Conservation (phyloP, 1,140 invertebrate genomes). For the Cyclina sinensis region DNA sequence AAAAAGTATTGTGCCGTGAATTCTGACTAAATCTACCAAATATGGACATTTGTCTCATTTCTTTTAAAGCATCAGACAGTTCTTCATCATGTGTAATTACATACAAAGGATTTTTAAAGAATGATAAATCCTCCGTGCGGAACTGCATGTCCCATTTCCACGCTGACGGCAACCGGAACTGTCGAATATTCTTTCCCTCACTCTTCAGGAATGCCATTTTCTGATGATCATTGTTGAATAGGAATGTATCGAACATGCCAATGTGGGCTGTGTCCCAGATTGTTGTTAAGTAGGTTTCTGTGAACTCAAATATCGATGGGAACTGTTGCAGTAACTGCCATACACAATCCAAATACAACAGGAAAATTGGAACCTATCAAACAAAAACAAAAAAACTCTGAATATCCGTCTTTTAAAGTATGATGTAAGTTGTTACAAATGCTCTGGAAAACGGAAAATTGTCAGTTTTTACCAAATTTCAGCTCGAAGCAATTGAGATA, state of each 20-base stretch:
- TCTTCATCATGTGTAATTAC: conserved; percentile 70
- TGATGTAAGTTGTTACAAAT: no score
- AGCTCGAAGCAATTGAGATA: no score
- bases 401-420: no score
- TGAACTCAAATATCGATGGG: conserved; percentile 95
- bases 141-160: conserved; percentile 85
- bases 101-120: conserved; percentile 86
- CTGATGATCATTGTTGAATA: conserved; percentile 91
- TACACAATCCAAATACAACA: conserved; percentile 96
- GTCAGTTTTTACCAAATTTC: no score
- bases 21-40: conserved; percentile 34
- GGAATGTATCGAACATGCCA: conserved; percentile 96
- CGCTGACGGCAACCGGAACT: conserved; percentile 77
- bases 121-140: conserved; percentile 75
- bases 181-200: conserved; percentile 71
- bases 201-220: conserved; percentile 86
- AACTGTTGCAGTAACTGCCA: conserved; percentile 97
- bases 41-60: conserved; percentile 11
- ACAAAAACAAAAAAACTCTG: conserved; percentile 14
- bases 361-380: conserved; percentile 92
- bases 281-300: conserved; percentile 96
- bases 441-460: no score
- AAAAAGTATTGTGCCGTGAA: conserved; percentile 68
- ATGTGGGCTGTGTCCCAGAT: conserved; percentile 96
- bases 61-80: conserved; percentile 56